phyloP scores from a whole-genome alignment of 1,140 invertebrate genomes.

The Drosophila repletoides region DNA sequence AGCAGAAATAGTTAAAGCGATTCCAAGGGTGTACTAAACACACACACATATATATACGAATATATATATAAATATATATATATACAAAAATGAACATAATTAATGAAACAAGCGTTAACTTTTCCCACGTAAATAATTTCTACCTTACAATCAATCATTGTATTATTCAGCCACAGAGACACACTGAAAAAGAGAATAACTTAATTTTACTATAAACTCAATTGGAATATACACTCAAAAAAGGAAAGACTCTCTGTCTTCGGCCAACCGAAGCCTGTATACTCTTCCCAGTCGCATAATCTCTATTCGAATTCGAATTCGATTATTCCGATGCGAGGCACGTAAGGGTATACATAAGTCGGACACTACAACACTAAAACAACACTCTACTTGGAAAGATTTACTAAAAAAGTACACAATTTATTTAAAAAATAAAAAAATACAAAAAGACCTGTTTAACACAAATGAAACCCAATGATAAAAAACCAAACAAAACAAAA shows the following conservation, averaged over 20 bases:
- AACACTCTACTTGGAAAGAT: no score
- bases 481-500: slow-evolving; percentile 25
- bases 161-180: slow-evolving; percentile 60
- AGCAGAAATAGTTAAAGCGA: slow-evolving; percentile 41
- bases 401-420: not conserved
- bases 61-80: slow-evolving; percentile 23
- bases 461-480: slow-evolving; percentile 39
- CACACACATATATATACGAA: slow-evolving; percentile 5
- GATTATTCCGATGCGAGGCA: not conserved
- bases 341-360: slow-evolving; percentile 26
- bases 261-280: slow-evolving; percentile 17
- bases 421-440: slow-evolving; percentile 32
- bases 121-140: slow-evolving; percentile 74
- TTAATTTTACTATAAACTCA: slow-evolving; percentile 15
- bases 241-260: not conserved
- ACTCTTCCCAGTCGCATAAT: not conserved
- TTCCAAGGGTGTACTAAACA: slow-evolving; percentile 18
- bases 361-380: slow-evolving; percentile 26
- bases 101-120: slow-evolving; percentile 70
- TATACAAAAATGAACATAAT: slow-evolving; percentile 9
- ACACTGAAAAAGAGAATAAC: slow-evolving; percentile 24
- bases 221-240: slow-evolving; percentile 14
- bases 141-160: slow-evolving; percentile 59
- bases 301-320: not conserved
- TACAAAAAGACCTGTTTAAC: slow-evolving; percentile 32